A percentile compares a stretch with the other conserved stretches of the same genome.
These are phyloP conservation scores for Otolemur crassicaudatus DNA, from an alignment of 2,797 vertebrate genomes.

Conservation along the genomic window DNA sequence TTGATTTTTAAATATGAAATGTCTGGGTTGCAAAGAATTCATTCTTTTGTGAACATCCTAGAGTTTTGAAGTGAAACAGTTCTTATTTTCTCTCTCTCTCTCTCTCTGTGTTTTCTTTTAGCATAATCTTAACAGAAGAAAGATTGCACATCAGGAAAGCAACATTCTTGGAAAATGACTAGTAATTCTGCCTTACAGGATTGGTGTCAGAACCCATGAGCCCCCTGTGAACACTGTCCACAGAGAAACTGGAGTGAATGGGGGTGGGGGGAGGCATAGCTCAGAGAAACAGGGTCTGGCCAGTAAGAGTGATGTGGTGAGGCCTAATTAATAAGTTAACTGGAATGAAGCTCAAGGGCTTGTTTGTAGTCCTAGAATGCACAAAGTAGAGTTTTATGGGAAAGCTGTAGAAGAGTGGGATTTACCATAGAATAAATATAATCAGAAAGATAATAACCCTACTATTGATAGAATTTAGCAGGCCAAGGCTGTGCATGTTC, in stretches of 20 bases:
- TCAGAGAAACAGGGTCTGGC: background rate
- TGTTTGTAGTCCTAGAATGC: background rate
- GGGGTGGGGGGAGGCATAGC: no score
- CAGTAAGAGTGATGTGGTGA: background rate
- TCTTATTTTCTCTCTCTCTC: background rate
- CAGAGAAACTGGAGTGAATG: no score
- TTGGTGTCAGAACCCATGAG: background rate
- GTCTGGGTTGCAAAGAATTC: background rate
- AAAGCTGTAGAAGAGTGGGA: background rate
- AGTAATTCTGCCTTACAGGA: background rate
- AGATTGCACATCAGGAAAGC: background rate
- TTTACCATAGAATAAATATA: background rate
- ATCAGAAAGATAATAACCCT: background rate
- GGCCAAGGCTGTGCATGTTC: background rate
- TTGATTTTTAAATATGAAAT: constrained; percentile 15
- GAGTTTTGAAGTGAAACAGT: background rate
- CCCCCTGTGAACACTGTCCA: no score
- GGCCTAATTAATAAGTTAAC: background rate
- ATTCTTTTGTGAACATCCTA: background rate
- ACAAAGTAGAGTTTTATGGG: background rate
- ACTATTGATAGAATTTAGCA: background rate
- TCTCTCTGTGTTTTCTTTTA: background rate
- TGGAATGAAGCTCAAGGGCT: background rate
- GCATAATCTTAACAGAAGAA: background rate
- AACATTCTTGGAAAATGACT: background rate